phyloP scores from a whole-genome alignment of 2,113 vertebrate species.

The Phylloscopus trochiloides region DNA sequence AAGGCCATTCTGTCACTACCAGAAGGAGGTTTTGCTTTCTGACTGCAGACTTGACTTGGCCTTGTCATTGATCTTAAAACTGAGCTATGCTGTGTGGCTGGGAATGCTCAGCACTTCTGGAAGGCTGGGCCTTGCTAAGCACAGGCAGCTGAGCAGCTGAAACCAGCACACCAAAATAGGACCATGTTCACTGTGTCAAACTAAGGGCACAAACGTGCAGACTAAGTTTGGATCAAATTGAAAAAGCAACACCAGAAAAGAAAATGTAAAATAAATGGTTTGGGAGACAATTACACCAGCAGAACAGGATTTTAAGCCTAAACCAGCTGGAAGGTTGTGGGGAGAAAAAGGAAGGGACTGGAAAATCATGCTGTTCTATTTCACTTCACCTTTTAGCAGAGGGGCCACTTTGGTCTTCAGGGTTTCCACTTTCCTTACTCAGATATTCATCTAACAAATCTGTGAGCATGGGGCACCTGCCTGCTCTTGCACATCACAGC shows the following conservation, averaged over 20 bases:
- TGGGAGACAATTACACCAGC: background rate
- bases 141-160: background rate
- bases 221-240: background rate
- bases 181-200: background rate
- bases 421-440: background rate
- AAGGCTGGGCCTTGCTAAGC: background rate
- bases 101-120: background rate
- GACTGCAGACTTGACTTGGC: background rate
- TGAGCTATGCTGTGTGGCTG: background rate
- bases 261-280: background rate
- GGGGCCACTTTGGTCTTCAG: background rate
- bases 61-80: background rate
- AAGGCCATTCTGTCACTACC: background rate
- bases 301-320: background rate
- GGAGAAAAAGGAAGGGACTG: background rate
- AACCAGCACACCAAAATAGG: background rate
- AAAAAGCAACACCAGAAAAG: background rate
- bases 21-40: background rate
- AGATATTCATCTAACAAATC: background rate
- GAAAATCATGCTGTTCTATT: background rate
- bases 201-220: background rate
- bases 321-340: background rate
- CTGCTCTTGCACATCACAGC: background rate
- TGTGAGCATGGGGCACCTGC: background rate
- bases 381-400: background rate